These are phyloP conservation scores for Drosophila kanapiae DNA, from an alignment of 1,140 invertebrate genomes.

Conservation along the genomic window DNA sequence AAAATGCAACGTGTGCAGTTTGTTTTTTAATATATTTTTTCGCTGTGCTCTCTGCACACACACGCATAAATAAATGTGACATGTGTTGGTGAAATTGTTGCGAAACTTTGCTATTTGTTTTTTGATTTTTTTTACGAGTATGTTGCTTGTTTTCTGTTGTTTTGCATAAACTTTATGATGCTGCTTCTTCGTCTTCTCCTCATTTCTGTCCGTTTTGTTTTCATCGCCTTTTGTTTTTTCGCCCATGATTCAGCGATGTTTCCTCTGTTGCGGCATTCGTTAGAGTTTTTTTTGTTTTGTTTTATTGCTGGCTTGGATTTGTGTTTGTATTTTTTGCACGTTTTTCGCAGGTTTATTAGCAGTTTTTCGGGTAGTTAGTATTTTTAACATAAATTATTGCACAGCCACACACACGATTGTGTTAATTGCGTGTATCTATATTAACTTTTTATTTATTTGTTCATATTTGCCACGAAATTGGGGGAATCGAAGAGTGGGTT, in stretches of 20 bases:
- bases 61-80: conserved; percentile 25
- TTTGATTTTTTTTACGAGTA: conserved; percentile 2
- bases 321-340: conserved; percentile 68
- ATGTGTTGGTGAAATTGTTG: conserved; percentile 77
- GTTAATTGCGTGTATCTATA: conserved; percentile 44
- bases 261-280: conserved; percentile 36
- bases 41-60: conserved; percentile 2
- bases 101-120: conserved; percentile 49
- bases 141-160: conserved; percentile 41
- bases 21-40: background rate
- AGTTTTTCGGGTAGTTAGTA: conserved; percentile 48
- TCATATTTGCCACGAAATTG: conserved; percentile 21
- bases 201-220: conserved; percentile 23
- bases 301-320: conserved; percentile 30
- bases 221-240: conserved; percentile 30
- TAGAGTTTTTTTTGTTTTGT: conserved; percentile 15
- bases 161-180: conserved; percentile 68
- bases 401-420: conserved; percentile 26
- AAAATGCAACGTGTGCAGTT: background rate
- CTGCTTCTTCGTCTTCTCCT: conserved; percentile 26
- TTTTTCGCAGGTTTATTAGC: conserved; percentile 56
- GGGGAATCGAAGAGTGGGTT: conserved; percentile 13
- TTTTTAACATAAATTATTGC: conserved; percentile 50
- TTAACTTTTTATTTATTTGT: conserved; percentile 25
- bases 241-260: conserved; percentile 40